Evolutionary conservation across 2,888 invertebrate genomes (phyloP).

Genomic region (Nebria salina): DNA sequence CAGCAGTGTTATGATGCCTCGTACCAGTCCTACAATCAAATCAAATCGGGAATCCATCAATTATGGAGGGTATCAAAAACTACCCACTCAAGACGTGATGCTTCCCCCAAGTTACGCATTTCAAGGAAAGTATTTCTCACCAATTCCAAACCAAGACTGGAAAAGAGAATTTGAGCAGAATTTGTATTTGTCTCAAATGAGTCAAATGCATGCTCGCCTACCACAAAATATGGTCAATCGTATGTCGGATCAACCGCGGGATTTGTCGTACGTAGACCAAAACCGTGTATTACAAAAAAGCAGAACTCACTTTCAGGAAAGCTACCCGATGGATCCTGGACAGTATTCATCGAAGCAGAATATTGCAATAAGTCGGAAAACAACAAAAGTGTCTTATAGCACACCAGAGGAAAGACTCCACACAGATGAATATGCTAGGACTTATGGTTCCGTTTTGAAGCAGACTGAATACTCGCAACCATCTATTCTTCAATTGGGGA

Average conservation of each 20-base stretch:
- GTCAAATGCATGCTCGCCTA: conserved; percentile 38
- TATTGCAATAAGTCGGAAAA: conserved; percentile 18
- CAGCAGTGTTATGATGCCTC: conserved; percentile 25
- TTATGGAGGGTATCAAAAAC: conserved; percentile 14
- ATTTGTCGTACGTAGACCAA: conserved; percentile 31
- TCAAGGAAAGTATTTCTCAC: conserved; percentile 21
- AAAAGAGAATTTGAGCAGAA: conserved; percentile 35
- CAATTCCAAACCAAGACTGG: conserved; percentile 26
- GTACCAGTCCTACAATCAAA: conserved; percentile 25
- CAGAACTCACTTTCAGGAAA: conserved; percentile 19
- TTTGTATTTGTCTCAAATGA: conserved; percentile 34
- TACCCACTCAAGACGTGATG: conserved; percentile 29
- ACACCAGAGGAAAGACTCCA: conserved; percentile 1
- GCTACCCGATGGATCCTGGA: conserved; percentile 14
- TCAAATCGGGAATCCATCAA: conserved; percentile 10
- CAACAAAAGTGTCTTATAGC: conserved; percentile 22
- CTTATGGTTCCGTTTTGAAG: conserved; percentile 7
- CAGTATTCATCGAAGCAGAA: conserved; percentile 21
- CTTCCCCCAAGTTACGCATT: conserved; percentile 18
- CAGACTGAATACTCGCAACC: conserved; percentile 19
- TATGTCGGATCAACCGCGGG: conserved; percentile 21
- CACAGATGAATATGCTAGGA: conserved; percentile 25
- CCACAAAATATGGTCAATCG: neutral
- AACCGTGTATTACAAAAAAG: conserved; percentile 23
- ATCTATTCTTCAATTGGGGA: conserved; percentile 22